Evolutionary conservation across 1,140 invertebrate genomes (phyloP), one percentile per base, ranked within the genome.

Genomic region (Cydia splendana): DNA sequence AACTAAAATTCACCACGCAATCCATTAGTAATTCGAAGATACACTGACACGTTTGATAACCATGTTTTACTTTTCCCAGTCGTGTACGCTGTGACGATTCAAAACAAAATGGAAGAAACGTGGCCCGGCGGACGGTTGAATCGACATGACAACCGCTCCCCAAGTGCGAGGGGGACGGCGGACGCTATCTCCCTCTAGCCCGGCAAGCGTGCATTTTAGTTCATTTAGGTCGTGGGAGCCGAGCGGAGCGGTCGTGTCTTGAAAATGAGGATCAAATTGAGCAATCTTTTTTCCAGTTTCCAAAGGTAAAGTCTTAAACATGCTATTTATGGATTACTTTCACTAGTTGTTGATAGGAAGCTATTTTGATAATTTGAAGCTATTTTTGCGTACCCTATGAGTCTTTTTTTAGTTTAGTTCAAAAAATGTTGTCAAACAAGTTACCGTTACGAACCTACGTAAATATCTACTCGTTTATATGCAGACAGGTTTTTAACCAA

Each of bases 31-130:
- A 57, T 20, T 9, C 13, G 12, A 69, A 69, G 65, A 34, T 34
- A 67, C 65, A 28, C 28, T 69, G 53, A 13, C 65, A 34, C 65
- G 65, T 30, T 7, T 69, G 30, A 69, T 69, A 30, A 69, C n/a
- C 30, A 69, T 69, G 65, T 77, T 81, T 77, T 9, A 53, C 24
- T 74, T 77, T 79, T 79, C 76, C 20, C 9, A 87, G 84, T 78
- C 79, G 79, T 65, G 80, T 65, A 81, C 81, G 71, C 77, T 57
- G 79, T 82, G 82, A 85, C 81, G 84, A 81, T 79, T 81, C 69
- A 85, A 82, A 80, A 87, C 85, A 88, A 88, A 87, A 88, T 88
- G 87, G 87, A 85, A 86, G 82, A 79, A 69, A 38, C 65, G 65
- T 18, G 30, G 65, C 65, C 15, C 30, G 65, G 28, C 28, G 65